phyloP scores from a whole-genome alignment of 2,888 invertebrate species.

The Temnothorax ravouxi region DNA sequence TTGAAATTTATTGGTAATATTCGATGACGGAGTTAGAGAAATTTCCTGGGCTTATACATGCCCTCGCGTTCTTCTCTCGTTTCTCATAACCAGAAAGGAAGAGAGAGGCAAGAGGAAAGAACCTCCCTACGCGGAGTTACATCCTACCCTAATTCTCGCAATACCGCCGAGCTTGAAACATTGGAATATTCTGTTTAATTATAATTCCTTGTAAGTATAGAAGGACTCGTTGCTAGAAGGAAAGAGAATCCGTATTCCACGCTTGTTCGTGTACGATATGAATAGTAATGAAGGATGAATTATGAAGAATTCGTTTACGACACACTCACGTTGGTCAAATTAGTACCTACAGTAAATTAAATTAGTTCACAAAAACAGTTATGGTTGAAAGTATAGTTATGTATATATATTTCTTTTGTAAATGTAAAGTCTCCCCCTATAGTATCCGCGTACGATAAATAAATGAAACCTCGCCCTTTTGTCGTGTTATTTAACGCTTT shows the following conservation, averaged over 20 bases:
- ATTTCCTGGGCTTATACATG: slow-evolving; percentile 25
- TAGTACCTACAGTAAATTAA: slow-evolving; percentile 31
- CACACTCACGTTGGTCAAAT: slow-evolving; percentile 12
- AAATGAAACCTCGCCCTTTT: neutral
- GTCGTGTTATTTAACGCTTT: neutral
- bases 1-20: slow-evolving; percentile 60
- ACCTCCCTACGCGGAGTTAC: slow-evolving; percentile 4
- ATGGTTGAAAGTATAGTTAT: neutral
- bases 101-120: slow-evolving; percentile 11
- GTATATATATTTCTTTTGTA: neutral
- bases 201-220: slow-evolving; percentile 48
- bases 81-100: slow-evolving; percentile 14
- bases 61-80: neutral
- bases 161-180: slow-evolving; percentile 29
- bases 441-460: neutral
- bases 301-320: slow-evolving; percentile 45
- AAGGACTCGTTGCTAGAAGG: neutral
- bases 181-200: slow-evolving; percentile 46
- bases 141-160: slow-evolving; percentile 20
- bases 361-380: slow-evolving; percentile 33
- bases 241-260: slow-evolving; percentile 11
- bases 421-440: neutral
- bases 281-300: slow-evolving; percentile 42
- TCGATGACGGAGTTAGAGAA: slow-evolving; percentile 51
- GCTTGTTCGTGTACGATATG: slow-evolving; percentile 16